phyloP scores from a whole-genome alignment of 2,113 vertebrate species.

The Corythornis vintsioides region DNA sequence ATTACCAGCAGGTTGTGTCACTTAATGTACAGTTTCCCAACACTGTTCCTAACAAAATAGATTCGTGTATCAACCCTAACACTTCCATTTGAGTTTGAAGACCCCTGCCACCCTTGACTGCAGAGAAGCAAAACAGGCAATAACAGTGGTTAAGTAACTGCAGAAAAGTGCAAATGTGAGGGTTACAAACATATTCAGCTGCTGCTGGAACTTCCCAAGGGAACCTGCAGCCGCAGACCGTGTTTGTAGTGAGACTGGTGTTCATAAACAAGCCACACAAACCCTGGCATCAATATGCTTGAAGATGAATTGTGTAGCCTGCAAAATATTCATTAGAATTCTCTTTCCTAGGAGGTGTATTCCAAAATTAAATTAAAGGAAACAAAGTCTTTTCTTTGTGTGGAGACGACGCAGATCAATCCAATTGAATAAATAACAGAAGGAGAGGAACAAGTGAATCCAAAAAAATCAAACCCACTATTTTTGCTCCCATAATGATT shows the following conservation, averaged over 20 bases:
- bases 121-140: background rate
- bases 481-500: background rate
- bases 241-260: background rate
- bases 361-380: constrained; percentile 6
- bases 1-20: background rate
- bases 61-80: background rate
- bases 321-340: background rate
- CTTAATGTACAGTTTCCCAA: background rate
- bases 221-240: background rate
- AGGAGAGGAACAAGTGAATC: background rate
- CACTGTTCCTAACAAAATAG: background rate
- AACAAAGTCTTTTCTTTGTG: background rate
- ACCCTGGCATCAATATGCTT: background rate
- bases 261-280: constrained; percentile 12
- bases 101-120: background rate
- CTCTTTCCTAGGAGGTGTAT: background rate
- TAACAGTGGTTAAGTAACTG: background rate
- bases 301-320: background rate
- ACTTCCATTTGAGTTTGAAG: background rate
- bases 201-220: background rate
- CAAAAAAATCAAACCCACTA: background rate
- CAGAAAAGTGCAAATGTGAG: background rate
- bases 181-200: background rate
- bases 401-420: background rate
- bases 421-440: background rate